Percentiles rank a stretch among this genome's conserved stretches.
Evolutionary conservation across 2,888 invertebrate genomes (phyloP).

Genomic region (Chymomyza amoena): DNA sequence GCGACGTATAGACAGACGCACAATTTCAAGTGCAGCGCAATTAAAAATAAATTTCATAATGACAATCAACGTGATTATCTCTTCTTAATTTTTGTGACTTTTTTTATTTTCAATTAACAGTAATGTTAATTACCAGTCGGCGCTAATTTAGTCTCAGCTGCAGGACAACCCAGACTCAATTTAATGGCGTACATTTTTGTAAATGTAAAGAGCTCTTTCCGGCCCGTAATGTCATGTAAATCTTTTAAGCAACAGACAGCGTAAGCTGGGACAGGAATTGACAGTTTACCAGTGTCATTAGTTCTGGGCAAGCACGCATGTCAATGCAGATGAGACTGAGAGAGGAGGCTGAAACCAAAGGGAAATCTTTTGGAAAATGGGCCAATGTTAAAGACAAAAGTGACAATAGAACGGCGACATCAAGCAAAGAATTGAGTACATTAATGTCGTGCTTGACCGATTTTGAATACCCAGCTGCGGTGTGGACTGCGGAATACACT

Average conservation of each 20-base stretch:
- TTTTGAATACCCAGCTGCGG: too few species aligned
- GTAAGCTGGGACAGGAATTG: conserved; percentile 14
- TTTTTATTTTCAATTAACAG: background rate
- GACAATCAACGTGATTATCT: conserved; percentile 1
- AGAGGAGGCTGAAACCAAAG: background rate
- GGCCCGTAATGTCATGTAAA: conserved; percentile 14
- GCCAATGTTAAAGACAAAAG: conserved; percentile 3
- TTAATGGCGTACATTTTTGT: conserved; percentile 16
- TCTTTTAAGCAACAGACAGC: background rate
- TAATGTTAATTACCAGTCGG: background rate
- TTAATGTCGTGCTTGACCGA: too few species aligned
- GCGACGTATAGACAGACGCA: background rate
- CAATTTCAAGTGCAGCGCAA: background rate
- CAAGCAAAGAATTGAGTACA: background rate
- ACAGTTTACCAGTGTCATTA: conserved; percentile 23
- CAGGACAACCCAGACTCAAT: background rate
- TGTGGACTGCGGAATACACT: too few species aligned
- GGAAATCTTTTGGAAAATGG: background rate
- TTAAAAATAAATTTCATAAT: background rate
- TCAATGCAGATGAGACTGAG: conserved; percentile 1
- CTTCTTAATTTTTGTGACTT: background rate
- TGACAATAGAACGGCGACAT: background rate
- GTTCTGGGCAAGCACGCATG: conserved; percentile 5
- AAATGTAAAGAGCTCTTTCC: background rate
- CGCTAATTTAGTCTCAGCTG: conserved; percentile 6